Evolutionary conservation across 2,797 vertebrate genomes (phyloP), one percentile per base, ranked within the genome.

Genomic region (Alosa sapidissima): DNA sequence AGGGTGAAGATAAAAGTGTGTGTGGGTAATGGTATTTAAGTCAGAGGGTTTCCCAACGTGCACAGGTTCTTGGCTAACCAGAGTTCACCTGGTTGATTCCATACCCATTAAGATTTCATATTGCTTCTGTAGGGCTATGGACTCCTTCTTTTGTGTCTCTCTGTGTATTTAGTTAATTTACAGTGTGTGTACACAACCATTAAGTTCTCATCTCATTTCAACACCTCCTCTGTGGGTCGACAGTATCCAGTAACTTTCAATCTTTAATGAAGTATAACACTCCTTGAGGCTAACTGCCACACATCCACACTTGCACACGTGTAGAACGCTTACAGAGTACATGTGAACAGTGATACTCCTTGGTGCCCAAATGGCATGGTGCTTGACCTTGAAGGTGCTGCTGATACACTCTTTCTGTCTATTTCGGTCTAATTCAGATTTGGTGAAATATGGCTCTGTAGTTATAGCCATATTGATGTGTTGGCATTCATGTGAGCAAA

Each of bases 221-320:
- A 16, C 41, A 6, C 16, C 21, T 21, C 72, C 41, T 78, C 41
- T 78, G 72, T 78, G 72, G 11, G 36, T 7, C 8, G 5, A 78
- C 72, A 47, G 36, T 78, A 36, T 78, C 72, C 36, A 19, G 13
- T 45, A 8, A 3, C 72, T 78, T 21, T 78, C 19, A 78, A 78
- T 78, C 72, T 78, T 78, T 78, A 78, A 78, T 78, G 72, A 78
- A 16, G 36, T 36, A 36, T 28, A 72, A 72, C 11, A 36, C 62
- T 68, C 24, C 24, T 68, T 68, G 28, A 68, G 62, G 33, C 33
- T 21, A 21, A 78, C 36, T 75, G 68, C 33, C 28, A 45, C 41
- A 78, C 36, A 28, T 68, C 62, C 11, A 68, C 41, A 78, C 41
- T 9, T 21, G 72, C 16, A 21, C 36, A 45, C 36, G 45, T 78